phyloP scores from a whole-genome alignment of 2,888 invertebrate species.

The Cenopis cana region DNA sequence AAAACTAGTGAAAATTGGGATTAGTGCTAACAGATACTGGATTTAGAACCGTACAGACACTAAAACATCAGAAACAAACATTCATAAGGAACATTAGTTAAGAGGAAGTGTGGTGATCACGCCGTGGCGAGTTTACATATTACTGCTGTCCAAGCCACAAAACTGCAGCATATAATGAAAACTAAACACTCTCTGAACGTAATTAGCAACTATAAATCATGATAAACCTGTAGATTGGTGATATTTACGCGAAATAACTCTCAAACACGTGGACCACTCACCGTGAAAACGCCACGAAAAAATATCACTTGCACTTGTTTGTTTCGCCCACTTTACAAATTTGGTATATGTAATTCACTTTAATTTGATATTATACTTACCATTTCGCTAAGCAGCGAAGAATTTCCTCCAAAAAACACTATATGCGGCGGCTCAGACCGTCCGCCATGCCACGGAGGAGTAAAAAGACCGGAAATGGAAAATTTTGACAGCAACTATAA shows the following conservation, averaged over 20 bases:
- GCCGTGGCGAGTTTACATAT: slow-evolving; percentile 2
- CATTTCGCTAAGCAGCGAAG: slow-evolving; percentile 82
- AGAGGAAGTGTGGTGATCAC: slow-evolving; percentile 10
- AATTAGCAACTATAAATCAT: slow-evolving; percentile 45
- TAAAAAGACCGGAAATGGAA: slow-evolving; percentile 81
- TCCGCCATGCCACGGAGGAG: slow-evolving; percentile 85
- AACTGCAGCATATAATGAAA: slow-evolving; percentile 34
- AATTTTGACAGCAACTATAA: slow-evolving; percentile 64
- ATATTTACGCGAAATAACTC: slow-evolving; percentile 49
- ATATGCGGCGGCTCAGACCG: slow-evolving; percentile 77
- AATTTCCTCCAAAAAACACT: slow-evolving; percentile 79
- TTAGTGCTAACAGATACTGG: background rate
- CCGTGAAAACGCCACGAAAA: slow-evolving; percentile 37
- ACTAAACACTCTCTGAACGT: slow-evolving; percentile 54
- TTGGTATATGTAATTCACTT: slow-evolving; percentile 50
- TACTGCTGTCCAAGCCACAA: background rate
- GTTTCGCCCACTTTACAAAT: slow-evolving; percentile 52
- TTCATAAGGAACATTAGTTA: background rate
- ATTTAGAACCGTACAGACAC: background rate
- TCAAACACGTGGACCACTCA: slow-evolving; percentile 57
- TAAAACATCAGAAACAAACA: slow-evolving; percentile 3
- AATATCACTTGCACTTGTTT: slow-evolving; percentile 59
- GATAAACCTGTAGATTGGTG: slow-evolving; percentile 36
- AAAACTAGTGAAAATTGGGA: background rate
- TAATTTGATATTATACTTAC: slow-evolving; percentile 64